Conservation (phyloP, 2,888 invertebrate genomes). For the Tridacna gigas region DNA sequence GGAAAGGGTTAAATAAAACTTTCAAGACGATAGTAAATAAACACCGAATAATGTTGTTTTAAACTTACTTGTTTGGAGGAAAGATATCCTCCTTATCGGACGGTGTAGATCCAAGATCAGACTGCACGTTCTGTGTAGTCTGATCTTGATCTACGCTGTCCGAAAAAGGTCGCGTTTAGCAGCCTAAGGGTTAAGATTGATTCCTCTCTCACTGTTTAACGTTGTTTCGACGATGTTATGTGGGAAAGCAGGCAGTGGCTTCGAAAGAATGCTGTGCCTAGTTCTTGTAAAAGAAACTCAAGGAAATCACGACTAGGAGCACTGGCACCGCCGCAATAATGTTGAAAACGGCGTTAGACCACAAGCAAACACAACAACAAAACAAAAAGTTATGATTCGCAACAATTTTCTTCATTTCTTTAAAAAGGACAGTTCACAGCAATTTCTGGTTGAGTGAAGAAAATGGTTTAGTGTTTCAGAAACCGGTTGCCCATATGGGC, state of each 20-base stretch:
- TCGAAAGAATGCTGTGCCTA: not conserved
- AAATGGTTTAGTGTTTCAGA: too few species aligned
- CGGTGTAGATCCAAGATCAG: not conserved
- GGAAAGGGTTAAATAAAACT: too few species aligned
- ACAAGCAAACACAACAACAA: not conserved
- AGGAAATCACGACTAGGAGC: not conserved
- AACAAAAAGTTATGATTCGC: too few species aligned
- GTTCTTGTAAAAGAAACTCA: not conserved
- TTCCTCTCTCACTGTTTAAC: not conserved
- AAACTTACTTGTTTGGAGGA: too few species aligned
- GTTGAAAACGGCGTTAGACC: not conserved
- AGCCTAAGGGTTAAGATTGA: not conserved
- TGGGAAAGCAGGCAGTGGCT: not conserved
- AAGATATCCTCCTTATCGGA: not conserved
- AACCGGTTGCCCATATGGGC: too few species aligned
- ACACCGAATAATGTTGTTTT: too few species aligned
- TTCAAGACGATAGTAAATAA: too few species aligned
- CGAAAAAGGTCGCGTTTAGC: not conserved
- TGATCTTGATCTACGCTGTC: not conserved
- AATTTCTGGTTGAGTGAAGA: too few species aligned
- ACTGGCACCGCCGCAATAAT: not conserved
- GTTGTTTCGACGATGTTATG: not conserved
- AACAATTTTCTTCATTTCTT: too few species aligned
- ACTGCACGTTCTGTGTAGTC: not conserved
- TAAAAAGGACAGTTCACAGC: too few species aligned